Conservation (phyloP, 2,113 vertebrate genomes). For the Crotalus helleri region DNA sequence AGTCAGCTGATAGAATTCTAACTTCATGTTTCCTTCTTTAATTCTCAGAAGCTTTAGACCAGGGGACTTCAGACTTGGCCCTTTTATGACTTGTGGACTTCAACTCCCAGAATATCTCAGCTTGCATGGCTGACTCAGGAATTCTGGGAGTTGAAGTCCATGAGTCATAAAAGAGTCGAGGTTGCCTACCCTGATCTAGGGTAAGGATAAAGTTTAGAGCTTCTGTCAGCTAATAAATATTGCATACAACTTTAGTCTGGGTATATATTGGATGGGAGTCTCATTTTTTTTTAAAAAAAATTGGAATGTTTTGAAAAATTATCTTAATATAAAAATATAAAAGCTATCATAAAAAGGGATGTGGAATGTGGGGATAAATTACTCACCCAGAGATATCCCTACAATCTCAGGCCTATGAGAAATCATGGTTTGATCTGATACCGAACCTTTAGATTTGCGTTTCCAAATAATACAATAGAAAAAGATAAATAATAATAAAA, state of each 20-base stretch:
- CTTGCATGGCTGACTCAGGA: too few relatives aligned
- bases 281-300: neutral
- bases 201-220: neutral
- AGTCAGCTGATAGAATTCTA: too few relatives aligned
- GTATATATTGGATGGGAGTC: neutral
- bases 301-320: neutral
- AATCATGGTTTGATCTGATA: neutral
- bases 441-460: neutral
- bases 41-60: too few relatives aligned
- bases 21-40: too few relatives aligned
- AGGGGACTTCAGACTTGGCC: too few relatives aligned
- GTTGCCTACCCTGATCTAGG: neutral
- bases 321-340: neutral
- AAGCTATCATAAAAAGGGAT: neutral
- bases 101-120: too few relatives aligned
- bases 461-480: neutral
- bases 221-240: neutral
- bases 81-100: too few relatives aligned
- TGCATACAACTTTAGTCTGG: neutral
- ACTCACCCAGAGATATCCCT: neutral
- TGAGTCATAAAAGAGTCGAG: too few relatives aligned
- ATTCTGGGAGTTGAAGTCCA: too few relatives aligned
- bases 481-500: neutral
- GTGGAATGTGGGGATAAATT: neutral
- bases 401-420: neutral